Conservation (phyloP, 1,140 invertebrate species). For the Spodoptera frugiperda region DNA sequence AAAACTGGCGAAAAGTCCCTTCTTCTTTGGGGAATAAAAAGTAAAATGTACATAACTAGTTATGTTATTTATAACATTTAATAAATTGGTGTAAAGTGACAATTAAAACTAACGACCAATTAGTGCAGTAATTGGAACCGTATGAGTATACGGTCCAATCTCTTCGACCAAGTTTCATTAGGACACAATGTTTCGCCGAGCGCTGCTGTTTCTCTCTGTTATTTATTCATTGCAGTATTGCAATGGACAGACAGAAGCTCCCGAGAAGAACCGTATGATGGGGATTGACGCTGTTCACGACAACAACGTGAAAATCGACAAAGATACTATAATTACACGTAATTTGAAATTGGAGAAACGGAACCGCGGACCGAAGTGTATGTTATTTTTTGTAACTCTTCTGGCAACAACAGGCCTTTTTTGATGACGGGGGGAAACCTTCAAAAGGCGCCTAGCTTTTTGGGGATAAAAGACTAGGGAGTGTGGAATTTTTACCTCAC, state of each 20-base stretch:
- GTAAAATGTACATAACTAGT: too few species aligned
- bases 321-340: conserved; percentile 68
- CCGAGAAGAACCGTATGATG: conserved; percentile 53
- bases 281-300: conserved; percentile 63
- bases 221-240: neutral
- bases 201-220: neutral
- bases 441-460: too few species aligned
- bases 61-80: too few species aligned
- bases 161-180: neutral
- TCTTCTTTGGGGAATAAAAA: too few species aligned
- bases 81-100: too few species aligned
- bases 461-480: too few species aligned
- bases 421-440: too few species aligned
- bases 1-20: too few species aligned
- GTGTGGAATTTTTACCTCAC: too few species aligned
- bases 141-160: too few species aligned
- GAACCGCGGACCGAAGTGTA: conserved; percentile 52
- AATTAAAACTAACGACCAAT: conserved; percentile 19
- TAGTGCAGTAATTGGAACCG: neutral
- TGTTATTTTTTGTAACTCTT: conserved; percentile 42
- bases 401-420: neutral
- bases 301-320: conserved; percentile 59
- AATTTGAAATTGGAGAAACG: conserved; percentile 65
- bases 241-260: neutral
- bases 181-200: neutral